Evolutionary conservation across 1,140 invertebrate genomes (phyloP).

Genomic region (Brachystomella parvula): DNA sequence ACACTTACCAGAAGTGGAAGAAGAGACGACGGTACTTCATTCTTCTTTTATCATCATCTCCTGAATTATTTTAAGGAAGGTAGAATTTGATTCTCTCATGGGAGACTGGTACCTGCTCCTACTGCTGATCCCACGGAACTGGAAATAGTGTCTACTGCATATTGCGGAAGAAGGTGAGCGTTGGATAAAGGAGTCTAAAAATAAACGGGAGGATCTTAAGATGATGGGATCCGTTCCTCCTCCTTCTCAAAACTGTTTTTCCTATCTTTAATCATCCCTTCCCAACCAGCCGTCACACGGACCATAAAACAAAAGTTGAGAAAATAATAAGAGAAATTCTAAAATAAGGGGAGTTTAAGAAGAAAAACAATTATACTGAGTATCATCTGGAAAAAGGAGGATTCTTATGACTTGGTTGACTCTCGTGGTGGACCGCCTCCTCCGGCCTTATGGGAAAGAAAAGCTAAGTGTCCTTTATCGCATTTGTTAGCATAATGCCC

Average conservation of each 20-base stretch:
- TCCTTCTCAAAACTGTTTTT: not conserved
- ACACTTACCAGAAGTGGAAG: not conserved
- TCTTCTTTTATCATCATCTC: no score
- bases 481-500: slow-evolving; percentile 99
- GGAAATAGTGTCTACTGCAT: no score
- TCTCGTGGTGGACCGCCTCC: no score
- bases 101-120: no score
- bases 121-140: not conserved
- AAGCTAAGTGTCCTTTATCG: slow-evolving; percentile 91
- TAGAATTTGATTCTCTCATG: no score
- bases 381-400: no score
- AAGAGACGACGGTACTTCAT: not conserved
- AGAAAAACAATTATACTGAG: no score
- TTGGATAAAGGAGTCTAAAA: not conserved
- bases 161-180: not conserved
- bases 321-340: no score
- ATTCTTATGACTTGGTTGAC: no score
- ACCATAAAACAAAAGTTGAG: not conserved
- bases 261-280: not conserved
- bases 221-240: not conserved
- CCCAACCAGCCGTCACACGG: not conserved
- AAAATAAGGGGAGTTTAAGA: no score
- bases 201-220: not conserved
- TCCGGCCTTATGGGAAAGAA: slow-evolving; percentile 60
- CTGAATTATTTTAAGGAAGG: no score